phyloP scores from a whole-genome alignment of 2,888 invertebrate species.

The Creontiades dilutus region DNA sequence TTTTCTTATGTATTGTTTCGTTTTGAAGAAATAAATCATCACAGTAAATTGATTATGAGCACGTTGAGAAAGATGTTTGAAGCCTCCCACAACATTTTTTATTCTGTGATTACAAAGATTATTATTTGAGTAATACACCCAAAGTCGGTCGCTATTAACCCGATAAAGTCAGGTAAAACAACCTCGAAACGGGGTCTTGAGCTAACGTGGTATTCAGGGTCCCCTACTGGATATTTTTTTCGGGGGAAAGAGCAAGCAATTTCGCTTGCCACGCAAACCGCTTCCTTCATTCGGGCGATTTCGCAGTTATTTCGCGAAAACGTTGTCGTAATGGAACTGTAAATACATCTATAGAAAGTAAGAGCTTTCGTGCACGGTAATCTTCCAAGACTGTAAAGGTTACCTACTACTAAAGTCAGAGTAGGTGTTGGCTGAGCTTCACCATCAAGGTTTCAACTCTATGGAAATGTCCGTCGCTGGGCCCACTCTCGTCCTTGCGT shows the following conservation, averaged over 20 bases:
- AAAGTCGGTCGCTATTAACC: no score
- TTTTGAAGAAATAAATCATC: no score
- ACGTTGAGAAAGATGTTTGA: no score
- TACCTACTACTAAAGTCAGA: background rate
- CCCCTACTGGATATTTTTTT: background rate
- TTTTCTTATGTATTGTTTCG: no score
- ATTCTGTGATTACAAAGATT: no score
- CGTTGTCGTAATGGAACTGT: constrained; percentile 45
- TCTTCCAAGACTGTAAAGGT: constrained; percentile 23
- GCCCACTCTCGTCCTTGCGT: constrained; percentile 32
- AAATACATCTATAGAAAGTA: constrained; percentile 46
- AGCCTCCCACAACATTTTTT: no score
- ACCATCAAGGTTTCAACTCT: constrained; percentile 40
- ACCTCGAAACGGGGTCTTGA: background rate
- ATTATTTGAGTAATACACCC: no score
- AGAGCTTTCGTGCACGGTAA: constrained; percentile 42
- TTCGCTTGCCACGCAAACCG: constrained; percentile 26
- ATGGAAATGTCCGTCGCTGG: constrained; percentile 17
- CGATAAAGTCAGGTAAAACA: no score
- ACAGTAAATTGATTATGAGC: no score
- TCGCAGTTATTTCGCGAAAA: constrained; percentile 27
- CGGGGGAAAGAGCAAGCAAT: background rate
- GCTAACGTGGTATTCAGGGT: background rate
- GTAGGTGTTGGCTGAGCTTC: constrained; percentile 29
- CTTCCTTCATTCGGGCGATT: background rate